Evolutionary conservation across 2,797 vertebrate species (phyloP).

Genomic region (Sebastes glaucus): DNA sequence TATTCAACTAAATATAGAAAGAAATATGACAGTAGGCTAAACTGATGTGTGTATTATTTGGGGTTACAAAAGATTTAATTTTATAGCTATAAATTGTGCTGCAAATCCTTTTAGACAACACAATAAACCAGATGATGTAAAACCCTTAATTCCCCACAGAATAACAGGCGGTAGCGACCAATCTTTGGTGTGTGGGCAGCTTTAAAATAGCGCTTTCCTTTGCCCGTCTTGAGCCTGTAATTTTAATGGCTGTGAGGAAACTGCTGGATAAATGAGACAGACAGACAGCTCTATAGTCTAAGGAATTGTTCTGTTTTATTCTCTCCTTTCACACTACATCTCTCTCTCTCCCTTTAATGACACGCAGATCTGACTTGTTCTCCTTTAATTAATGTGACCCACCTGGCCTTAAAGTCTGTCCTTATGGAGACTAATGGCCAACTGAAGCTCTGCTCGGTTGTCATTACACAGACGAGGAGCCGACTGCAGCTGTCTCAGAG

Average conservation of each 20-base stretch:
- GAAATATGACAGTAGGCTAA: not conserved
- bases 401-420: constrained; percentile 61
- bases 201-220: constrained; percentile 59
- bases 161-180: constrained; percentile 42
- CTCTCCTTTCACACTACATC: constrained; percentile 35
- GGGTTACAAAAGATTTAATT: constrained; percentile 25
- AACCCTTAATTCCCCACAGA: constrained; percentile 59
- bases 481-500: constrained; percentile 58
- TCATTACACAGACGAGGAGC: constrained; percentile 60
- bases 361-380: constrained; percentile 64
- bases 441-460: constrained; percentile 60
- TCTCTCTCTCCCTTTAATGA: constrained; percentile 47
- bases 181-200: constrained; percentile 68
- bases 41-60: constrained; percentile 20
- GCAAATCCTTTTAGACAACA: constrained; percentile 60
- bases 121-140: constrained; percentile 61
- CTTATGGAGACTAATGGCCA: constrained; percentile 76
- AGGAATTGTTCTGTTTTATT: constrained; percentile 55
- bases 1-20: not conserved
- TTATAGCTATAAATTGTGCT: constrained; percentile 39
- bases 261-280: constrained; percentile 58
- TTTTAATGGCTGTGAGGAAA: constrained; percentile 66
- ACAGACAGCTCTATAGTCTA: constrained; percentile 43
- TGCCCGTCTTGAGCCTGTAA: constrained; percentile 46
- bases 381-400: constrained; percentile 73